Base-by-base conservation (phyloP, 1,140 invertebrate species). In the Brachionus asplanchnoidis region DNA sequence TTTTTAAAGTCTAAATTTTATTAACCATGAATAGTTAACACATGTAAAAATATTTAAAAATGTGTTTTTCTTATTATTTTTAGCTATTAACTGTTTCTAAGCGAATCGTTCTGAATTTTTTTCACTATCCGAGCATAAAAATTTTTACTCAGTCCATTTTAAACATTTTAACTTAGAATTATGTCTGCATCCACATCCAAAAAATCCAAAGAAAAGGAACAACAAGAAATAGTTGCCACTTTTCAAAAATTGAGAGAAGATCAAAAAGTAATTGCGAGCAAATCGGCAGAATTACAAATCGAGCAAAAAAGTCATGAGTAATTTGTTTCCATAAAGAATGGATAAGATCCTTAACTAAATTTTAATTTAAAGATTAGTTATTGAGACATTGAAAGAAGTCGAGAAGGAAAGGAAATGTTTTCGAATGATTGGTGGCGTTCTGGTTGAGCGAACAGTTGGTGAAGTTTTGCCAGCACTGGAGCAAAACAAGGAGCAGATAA, bases 251-350 rank as follows among this genome's bases (percentile, higher is more conserved):
- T 97, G 77, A 91, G 95, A 85, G 93, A 92, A 87, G 95, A 97
- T 88, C 96, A 98, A 90, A 91, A 95, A 86, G 92, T 92, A 85
- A 90, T 97, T 86, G 93, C 93, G 14, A 93, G 92, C 85, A 97
- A 97, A 92, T 92, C 97, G 84, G 93, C 94, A 4, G 95, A 97
- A 91, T 91, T 97, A 86, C 95, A 97, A 91, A 92, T 94, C 90
- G 96, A 97, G 88, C 91, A 96, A 56, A 96, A 95, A 88, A 96
- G 97, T 91, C 95, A 97, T 90, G 96, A 95, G 95, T 97, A 92
- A 46, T 8, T 70, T 84, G 32, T 36, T 7, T 36, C 32, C 32
- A 36, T 36, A 36, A 36, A 36, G 4, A 36, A 36, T 36, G 0
- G 32, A 36, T 36, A 36, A 36, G 5, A 7, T 36, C 32, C 2